Percentiles rank a stretch among this genome's conserved stretches.
These are phyloP conservation scores for Monochamus alternatus DNA, from an alignment of 2,888 invertebrate genomes.

Conservation along the genomic window DNA sequence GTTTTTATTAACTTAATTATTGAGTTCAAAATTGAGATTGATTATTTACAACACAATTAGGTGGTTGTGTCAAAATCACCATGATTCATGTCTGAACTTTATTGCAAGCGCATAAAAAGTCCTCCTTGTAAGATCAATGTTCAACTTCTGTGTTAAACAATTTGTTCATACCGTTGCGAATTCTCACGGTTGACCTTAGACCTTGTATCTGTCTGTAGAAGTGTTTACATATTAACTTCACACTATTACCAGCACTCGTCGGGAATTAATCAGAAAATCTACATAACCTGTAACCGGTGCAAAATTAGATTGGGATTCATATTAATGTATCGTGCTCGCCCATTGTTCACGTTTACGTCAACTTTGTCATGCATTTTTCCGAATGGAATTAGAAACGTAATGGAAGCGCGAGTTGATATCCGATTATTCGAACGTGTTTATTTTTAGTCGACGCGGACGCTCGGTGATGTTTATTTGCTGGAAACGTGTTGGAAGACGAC, in stretches of 20 bases:
- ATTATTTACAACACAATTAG: too few species aligned
- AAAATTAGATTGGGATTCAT: conserved; percentile 42
- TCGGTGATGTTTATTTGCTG: not conserved
- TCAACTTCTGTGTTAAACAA: conserved; percentile 64
- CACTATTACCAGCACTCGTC: conserved; percentile 56
- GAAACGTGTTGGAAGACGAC: not conserved
- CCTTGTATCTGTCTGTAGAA: conserved; percentile 61
- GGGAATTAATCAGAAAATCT: conserved; percentile 62
- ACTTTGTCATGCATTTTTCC: conserved; percentile 22
- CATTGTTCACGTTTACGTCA: conserved; percentile 45
- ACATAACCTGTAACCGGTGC: conserved; percentile 49
- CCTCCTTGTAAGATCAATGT: conserved; percentile 34
- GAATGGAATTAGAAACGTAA: not conserved
- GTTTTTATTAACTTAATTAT: too few species aligned
- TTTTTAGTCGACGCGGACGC: not conserved
- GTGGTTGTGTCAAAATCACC: not conserved
- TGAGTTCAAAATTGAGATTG: too few species aligned
- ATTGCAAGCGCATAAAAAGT: not conserved
- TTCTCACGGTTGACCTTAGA: conserved; percentile 65
- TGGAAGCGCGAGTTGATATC: conserved; percentile 1
- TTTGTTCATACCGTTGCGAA: conserved; percentile 63
- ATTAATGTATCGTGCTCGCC: conserved; percentile 38
- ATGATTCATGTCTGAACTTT: not conserved
- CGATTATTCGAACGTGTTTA: not conserved
- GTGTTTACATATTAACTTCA: conserved; percentile 67